phyloP scores from a whole-genome alignment of 2,888 invertebrate species.

The Eristalis intricaria region DNA sequence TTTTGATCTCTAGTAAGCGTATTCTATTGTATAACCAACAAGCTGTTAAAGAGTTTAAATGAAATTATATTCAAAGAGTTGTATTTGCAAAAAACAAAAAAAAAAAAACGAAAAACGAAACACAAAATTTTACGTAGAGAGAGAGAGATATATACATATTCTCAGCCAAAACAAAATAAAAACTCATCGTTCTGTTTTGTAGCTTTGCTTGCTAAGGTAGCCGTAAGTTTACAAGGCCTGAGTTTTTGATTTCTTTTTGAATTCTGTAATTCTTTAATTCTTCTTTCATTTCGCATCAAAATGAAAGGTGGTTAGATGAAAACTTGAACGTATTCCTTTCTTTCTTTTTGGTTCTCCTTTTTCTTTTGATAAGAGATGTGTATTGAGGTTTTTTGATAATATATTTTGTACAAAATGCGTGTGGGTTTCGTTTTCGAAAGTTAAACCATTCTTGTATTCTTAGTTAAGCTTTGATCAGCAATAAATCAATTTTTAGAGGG shows the following conservation, averaged over 20 bases:
- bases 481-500: background rate
- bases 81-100: conserved; percentile 24
- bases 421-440: conserved; percentile 8
- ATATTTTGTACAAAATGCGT: conserved; percentile 38
- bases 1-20: background rate
- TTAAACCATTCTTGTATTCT: background rate
- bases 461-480: conserved; percentile 28
- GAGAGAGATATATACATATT: too few relatives aligned
- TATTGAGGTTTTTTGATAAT: conserved; percentile 9
- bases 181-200: conserved; percentile 1
- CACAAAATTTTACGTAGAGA: conserved; percentile 12
- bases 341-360: background rate
- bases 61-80: conserved; percentile 43
- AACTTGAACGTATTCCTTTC: too few relatives aligned
- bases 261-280: background rate
- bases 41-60: conserved; percentile 1
- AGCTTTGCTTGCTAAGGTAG: conserved; percentile 35
- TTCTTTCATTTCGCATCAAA: too few relatives aligned
- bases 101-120: too few relatives aligned
- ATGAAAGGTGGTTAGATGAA: too few relatives aligned
- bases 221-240: background rate
- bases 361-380: conserved; percentile 1
- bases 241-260: background rate
- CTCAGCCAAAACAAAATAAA: background rate
- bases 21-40: conserved; percentile 27